Conservation (phyloP, 2,797 vertebrate genomes). For the Myripristis jacobus region DNA sequence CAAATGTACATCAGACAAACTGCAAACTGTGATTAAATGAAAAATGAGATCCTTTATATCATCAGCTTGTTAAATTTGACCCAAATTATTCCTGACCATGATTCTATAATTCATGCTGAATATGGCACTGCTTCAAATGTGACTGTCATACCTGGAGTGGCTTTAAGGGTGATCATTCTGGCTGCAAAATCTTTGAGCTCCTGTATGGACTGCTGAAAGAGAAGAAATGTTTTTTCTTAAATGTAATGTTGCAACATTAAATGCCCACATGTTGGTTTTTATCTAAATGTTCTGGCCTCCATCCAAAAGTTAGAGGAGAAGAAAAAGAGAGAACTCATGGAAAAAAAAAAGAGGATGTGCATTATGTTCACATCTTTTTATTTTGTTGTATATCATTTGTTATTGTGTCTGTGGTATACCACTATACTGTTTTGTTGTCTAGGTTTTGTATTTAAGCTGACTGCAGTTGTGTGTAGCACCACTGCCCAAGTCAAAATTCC, state of each 20-base stretch:
- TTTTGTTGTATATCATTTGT: too few species aligned
- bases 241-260: background rate
- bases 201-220: background rate
- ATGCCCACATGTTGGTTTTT: background rate
- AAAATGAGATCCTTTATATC: background rate
- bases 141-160: background rate
- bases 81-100: background rate
- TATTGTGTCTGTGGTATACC: too few species aligned
- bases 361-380: too few species aligned
- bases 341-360: too few species aligned
- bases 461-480: too few species aligned
- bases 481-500: too few species aligned
- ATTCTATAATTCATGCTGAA: background rate
- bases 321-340: constrained; percentile 6
- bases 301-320: constrained; percentile 17
- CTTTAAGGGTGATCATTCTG: constrained; percentile 37
- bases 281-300: background rate
- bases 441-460: too few species aligned
- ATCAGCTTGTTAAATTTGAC: background rate
- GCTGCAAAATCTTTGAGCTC: fast-evolving
- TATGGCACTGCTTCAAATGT: background rate
- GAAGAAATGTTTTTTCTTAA: constrained; percentile 16
- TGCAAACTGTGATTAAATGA: background rate
- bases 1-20: background rate
- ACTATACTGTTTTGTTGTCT: too few species aligned